Percentiles rank a stretch among this genome's conserved stretches.
These are phyloP conservation scores for Actinia tenebrosa DNA, from an alignment of 64 coral and sea anemone species.

Conservation along the genomic window DNA sequence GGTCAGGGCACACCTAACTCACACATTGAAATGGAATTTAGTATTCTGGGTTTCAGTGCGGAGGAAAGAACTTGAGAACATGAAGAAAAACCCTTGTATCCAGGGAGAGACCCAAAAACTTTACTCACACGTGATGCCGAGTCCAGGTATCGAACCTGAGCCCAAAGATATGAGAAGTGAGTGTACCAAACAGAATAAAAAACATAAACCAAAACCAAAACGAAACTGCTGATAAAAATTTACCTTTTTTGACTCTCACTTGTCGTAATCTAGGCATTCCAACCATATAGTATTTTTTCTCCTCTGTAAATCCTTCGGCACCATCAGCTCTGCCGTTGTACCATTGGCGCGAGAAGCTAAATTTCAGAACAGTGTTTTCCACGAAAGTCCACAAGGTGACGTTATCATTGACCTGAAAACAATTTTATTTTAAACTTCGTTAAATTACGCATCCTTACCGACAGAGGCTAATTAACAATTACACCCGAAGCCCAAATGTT, in stretches of 20 bases:
- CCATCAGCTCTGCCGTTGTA: constrained; percentile 42
- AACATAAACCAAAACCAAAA: too few species aligned
- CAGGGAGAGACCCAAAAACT: too few species aligned
- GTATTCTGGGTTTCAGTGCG: too few species aligned
- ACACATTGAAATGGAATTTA: too few species aligned
- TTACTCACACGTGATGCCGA: too few species aligned
- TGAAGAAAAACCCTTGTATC: background rate
- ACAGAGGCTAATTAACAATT: too few species aligned
- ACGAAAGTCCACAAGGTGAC: constrained; percentile 45
- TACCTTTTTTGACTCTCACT: constrained; percentile 55
- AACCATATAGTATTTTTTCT: constrained; percentile 58
- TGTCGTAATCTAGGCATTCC: constrained; percentile 66
- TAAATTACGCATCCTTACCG: background rate
- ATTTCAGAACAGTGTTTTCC: constrained; percentile 26
- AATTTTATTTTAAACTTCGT: background rate
- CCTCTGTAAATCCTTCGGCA: constrained; percentile 51
- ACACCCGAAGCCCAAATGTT: too few species aligned
- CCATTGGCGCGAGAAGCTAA: constrained; percentile 37
- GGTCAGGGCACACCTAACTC: too few species aligned
- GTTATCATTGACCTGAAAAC: constrained; percentile 39
- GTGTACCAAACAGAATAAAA: too few species aligned
- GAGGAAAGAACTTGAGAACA: too few species aligned
- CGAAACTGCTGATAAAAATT: background rate
- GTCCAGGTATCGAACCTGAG: too few species aligned
- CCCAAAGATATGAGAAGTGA: too few species aligned